Evolutionary conservation across 2,113 vertebrate species (phyloP).

Genomic region (Crotalus viridis): DNA sequence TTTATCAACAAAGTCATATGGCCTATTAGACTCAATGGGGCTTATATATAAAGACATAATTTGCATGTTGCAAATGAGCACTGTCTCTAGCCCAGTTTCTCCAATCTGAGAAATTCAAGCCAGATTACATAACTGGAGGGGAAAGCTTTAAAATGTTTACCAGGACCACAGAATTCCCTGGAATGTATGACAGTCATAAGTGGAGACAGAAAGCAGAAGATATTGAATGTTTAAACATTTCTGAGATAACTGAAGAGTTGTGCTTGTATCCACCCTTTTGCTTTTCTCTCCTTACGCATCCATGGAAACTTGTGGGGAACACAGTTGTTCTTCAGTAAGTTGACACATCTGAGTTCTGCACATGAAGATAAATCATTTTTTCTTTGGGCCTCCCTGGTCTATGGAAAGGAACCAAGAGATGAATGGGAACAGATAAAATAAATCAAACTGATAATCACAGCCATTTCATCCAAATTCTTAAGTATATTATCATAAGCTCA

Average conservation of each 20-base stretch:
- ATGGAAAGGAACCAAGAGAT: conserved; percentile 30
- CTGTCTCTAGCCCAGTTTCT: background rate
- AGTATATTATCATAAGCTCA: background rate
- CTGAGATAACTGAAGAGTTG: background rate
- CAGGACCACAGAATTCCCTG: background rate
- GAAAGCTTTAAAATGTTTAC: background rate
- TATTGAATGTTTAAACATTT: background rate
- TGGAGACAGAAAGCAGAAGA: background rate
- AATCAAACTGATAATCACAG: background rate
- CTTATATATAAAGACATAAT: background rate
- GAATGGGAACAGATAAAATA: conserved; percentile 3
- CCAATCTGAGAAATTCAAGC: background rate
- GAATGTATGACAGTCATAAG: background rate
- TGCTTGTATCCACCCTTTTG: background rate
- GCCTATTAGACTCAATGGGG: background rate
- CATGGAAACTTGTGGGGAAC: background rate
- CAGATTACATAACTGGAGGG: background rate
- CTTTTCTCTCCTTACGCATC: background rate
- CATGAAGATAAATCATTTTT: conserved; percentile 56
- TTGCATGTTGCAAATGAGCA: too few relatives aligned
- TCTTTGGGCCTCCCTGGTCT: conserved; percentile 61
- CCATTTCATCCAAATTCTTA: background rate
- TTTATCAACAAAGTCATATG: background rate
- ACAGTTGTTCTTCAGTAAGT: background rate
- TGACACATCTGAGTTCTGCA: conserved; percentile 41